These are phyloP conservation scores for Drosophila emarginata DNA, from an alignment of 2,888 invertebrate species.

Conservation along the genomic window DNA sequence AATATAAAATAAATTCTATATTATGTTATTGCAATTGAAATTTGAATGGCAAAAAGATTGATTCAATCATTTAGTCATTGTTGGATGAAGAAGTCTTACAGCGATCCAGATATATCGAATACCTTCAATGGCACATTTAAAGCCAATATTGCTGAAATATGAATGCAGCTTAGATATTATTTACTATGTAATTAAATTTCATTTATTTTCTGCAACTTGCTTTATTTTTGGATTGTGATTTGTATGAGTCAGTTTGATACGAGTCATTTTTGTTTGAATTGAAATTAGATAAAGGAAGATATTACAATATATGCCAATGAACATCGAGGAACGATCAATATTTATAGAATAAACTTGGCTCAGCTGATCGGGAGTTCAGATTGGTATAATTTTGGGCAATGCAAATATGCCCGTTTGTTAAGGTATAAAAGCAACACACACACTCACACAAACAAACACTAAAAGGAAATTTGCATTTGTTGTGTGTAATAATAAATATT, in stretches of 20 bases:
- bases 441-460: constrained; percentile 6
- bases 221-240: no score
- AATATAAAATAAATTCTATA: background rate
- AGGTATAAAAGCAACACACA: constrained; percentile 19
- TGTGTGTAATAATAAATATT: constrained; percentile 72
- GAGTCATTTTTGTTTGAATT: no score
- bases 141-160: background rate
- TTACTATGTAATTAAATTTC: background rate
- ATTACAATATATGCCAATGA: no score
- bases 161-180: background rate
- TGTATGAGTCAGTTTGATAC: no score
- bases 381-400: background rate
- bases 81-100: background rate
- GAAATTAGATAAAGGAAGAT: no score
- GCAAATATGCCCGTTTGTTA: constrained; percentile 12
- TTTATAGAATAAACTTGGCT: no score
- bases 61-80: background rate
- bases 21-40: background rate
- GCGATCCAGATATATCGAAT: background rate
- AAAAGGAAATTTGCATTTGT: constrained; percentile 45
- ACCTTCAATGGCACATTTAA: background rate
- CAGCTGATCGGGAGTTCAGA: no score
- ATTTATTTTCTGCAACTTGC: background rate
- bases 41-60: background rate
- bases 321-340: no score